Evolutionary conservation across 2,888 invertebrate species (phyloP).

Genomic region (Epistrophe grossulariae): DNA sequence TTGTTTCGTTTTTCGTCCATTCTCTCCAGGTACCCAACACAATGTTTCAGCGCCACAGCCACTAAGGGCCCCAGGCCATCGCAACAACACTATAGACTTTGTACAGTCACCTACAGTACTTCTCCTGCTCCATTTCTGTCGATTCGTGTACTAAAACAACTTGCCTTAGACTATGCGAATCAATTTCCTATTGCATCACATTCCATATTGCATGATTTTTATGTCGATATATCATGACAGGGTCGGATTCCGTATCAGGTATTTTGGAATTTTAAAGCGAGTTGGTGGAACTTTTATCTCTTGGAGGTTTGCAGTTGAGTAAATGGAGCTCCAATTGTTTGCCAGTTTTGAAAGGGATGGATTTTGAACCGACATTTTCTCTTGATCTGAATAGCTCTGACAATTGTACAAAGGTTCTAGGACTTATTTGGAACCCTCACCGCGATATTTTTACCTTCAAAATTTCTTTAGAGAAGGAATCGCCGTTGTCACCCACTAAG

Average conservation of each 20-base stretch:
- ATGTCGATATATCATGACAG: neutral
- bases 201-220: conserved; percentile 15
- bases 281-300: neutral
- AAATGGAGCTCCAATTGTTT: no score
- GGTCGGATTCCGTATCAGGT: neutral
- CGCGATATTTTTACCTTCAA: no score
- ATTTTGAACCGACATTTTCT: neutral
- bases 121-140: conserved; percentile 24
- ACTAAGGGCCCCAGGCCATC: no score
- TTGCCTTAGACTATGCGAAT: conserved; percentile 2
- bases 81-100: no score
- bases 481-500: no score
- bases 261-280: neutral
- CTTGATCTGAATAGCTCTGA: conserved; percentile 26
- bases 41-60: no score
- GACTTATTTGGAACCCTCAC: no score
- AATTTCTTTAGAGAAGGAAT: no score
- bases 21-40: no score
- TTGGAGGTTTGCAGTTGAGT: neutral
- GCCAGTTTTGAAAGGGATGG: neutral
- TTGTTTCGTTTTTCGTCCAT: no score
- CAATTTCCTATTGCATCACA: conserved; percentile 9
- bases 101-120: no score
- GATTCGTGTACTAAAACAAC: conserved; percentile 21
- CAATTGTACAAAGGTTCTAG: no score